Evolutionary conservation across 2,113 vertebrate genomes (phyloP).

Genomic region (Lathamus discolor): DNA sequence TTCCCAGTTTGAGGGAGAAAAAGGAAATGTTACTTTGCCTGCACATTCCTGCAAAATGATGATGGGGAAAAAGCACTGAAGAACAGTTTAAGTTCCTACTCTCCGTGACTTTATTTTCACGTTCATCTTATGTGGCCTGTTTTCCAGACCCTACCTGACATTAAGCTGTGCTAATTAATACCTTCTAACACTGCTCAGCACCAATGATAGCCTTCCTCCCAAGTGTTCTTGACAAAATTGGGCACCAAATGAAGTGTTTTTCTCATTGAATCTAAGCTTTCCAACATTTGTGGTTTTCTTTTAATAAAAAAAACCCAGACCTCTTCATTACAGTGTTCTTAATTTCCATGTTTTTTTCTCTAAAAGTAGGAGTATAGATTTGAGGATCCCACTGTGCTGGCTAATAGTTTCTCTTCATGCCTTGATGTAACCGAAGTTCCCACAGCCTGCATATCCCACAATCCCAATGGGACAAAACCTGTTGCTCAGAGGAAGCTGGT

Average conservation of each 20-base stretch:
- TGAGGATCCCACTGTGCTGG: not conserved
- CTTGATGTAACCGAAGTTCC: not conserved
- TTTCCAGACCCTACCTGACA: not conserved
- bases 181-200: not conserved
- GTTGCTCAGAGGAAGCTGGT: not conserved
- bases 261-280: conserved; percentile 36
- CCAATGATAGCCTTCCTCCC: not conserved
- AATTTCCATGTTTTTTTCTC: conserved; percentile 16
- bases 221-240: conserved; percentile 3
- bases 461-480: not conserved
- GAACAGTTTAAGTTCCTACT: not conserved
- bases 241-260: conserved; percentile 20
- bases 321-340: not conserved
- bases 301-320: not conserved
- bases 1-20: not conserved
- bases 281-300: not conserved
- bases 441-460: not conserved
- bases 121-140: not conserved
- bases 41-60: not conserved
- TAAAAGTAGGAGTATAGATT: not conserved
- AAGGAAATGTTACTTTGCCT: not conserved
- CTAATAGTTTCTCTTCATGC: not conserved
- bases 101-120: not conserved
- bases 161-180: not conserved
- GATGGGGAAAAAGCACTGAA: not conserved